Conservation (phyloP, 1,140 invertebrate genomes). For the Epicauta chinensis region DNA sequence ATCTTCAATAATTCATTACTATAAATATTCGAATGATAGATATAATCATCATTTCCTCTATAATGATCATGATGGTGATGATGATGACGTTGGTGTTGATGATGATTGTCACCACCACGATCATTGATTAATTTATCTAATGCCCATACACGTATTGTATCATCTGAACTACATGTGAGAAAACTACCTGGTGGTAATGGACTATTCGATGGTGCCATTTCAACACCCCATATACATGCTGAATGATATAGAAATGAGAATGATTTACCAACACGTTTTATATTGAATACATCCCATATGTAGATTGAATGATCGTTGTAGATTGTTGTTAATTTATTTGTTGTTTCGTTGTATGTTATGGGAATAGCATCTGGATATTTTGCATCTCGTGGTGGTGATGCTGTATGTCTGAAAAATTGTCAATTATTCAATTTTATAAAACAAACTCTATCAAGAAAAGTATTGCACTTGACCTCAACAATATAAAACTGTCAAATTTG, state of each 20-base stretch:
- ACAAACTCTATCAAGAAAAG: no score
- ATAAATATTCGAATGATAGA: slow-evolving; percentile 80
- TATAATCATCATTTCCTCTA: slow-evolving; percentile 39
- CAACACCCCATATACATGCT: slow-evolving; percentile 93
- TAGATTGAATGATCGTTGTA: slow-evolving; percentile 97
- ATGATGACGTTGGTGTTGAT: no score
- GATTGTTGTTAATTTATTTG: slow-evolving; percentile 82
- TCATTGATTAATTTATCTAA: slow-evolving; percentile 51
- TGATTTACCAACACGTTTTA: slow-evolving; percentile 85
- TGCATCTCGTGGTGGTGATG: slow-evolving; percentile 68
- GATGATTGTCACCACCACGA: no score
- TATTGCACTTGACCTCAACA: no score
- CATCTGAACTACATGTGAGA: slow-evolving; percentile 89
- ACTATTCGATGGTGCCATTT: slow-evolving; percentile 59
- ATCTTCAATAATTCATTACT: slow-evolving; percentile 90
- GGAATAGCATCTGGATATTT: slow-evolving; percentile 87
- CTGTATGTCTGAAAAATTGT: slow-evolving; percentile 65
- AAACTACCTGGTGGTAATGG: slow-evolving; percentile 78
- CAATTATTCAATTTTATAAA: neutral
- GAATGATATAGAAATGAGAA: slow-evolving; percentile 93
- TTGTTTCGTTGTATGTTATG: slow-evolving; percentile 76
- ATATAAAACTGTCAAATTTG: no score
- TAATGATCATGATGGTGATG: no score
- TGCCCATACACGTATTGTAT: slow-evolving; percentile 91
- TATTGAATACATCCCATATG: slow-evolving; percentile 91